Base-by-base conservation (phyloP, 2,113 vertebrate species). In the Camelus bactrianus region DNA sequence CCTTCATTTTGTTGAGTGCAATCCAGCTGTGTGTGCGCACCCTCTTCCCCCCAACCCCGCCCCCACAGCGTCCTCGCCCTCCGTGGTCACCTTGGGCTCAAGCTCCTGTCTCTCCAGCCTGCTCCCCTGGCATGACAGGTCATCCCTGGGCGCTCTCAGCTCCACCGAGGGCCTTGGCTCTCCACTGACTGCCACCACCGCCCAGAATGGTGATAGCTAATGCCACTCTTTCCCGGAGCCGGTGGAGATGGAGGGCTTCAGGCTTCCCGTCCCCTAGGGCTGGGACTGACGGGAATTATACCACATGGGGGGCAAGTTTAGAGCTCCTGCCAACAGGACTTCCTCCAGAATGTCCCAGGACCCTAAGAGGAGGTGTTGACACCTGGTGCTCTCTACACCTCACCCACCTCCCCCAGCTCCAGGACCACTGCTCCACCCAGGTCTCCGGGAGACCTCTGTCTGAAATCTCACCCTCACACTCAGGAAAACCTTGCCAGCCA, bases 361-460 rank as follows among this genome's bases (percentile, higher is more conserved):
- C 38, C 50, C 38, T 67, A 46, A 0, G 8, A 32, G 64, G 42
- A 10, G 24, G 22, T 6, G 0, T 35, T 48, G 35, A 46, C 42
- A 54, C 26, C 80, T 58, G 17, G 64, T 46, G 4, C 8, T 9
- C 52, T 60, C 19, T 19, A 19, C 19, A 46, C 52, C 32, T 20
- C 24, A 9, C 50, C n/a, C 28, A 35, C 38, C 19, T 60, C 28
- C 17, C 56, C 26, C 8, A 17, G 28, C 30, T 73, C 20, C 8
- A 19, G 58, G 2, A 20, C 30, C 28, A 12, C 8, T 3, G 6
- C 11, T 50, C 30, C 17, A 24, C 30, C 52, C 0, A 1, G 12
- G 32, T 75, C 42, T 62, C 30, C 86, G 72, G 52, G 70, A 72
- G 38, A 38, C 70, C 50, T 69, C 65, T 11, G 48, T 48, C 56